Conservation (phyloP, 2,888 invertebrate genomes). For the Morpho achilles region DNA sequence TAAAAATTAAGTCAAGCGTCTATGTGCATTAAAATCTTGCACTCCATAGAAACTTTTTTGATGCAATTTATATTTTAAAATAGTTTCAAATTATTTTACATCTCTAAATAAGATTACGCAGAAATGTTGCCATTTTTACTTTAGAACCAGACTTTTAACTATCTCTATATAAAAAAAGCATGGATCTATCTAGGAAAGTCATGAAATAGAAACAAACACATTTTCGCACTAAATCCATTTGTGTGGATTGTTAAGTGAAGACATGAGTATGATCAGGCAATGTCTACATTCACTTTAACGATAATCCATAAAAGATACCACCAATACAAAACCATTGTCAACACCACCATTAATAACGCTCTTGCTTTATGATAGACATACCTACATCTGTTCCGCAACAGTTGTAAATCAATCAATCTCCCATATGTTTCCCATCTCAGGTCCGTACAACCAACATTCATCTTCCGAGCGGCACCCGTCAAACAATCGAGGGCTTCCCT, state of each 20-base stretch:
- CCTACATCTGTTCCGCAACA: constrained; percentile 14
- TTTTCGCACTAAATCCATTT: neutral
- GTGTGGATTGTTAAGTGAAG: neutral
- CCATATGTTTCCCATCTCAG: constrained; percentile 19
- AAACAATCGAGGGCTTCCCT: constrained; percentile 40
- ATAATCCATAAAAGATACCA: constrained; percentile 5
- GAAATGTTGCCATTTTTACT: no score
- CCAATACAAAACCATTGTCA: constrained; percentile 10
- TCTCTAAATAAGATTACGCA: no score
- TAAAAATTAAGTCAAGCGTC: no score
- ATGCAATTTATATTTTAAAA: no score
- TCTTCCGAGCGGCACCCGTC: constrained; percentile 37
- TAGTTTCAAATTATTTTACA: no score
- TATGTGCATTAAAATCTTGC: no score
- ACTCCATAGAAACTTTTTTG: no score
- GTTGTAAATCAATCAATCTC: constrained; percentile 20
- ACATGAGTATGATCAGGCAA: neutral
- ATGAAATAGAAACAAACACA: no score
- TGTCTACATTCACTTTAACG: constrained; percentile 6
- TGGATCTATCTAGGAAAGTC: no score
- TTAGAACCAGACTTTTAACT: no score
- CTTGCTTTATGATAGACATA: constrained; percentile 7
- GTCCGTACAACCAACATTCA: constrained; percentile 30
- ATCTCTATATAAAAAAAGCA: no score
- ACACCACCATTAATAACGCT: constrained; percentile 12